Evolutionary conservation across 2,797 vertebrate species (phyloP), one percentile per base, ranked within the genome.

Genomic region (Tiaroga cobitis): DNA sequence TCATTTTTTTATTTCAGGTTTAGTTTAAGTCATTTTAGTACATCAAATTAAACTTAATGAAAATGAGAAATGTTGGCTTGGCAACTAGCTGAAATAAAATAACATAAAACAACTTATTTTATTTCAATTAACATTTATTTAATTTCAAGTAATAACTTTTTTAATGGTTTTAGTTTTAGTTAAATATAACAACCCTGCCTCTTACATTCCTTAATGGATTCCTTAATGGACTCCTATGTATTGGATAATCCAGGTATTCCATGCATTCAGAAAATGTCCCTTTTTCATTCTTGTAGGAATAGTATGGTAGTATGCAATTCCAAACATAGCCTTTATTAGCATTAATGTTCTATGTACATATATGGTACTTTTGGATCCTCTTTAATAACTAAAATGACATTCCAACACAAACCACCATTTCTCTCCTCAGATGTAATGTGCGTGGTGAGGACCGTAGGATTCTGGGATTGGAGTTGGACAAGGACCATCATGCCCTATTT

Each of bases 381-480:
- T 49, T 49, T 37, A 75, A 75, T 37, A 37, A 26, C 16, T 67
- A 18, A 51, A 49, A 26, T 82, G 19, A 5, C 51, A 59, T 41
- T 37, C 10, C 5, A 63, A 26, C 41, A 37, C 19, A 77, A 76
- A 54, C 24, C 5, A 8, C 11, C 8, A 8, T 59, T 85, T 80
- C 54, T 69, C 37, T 54, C 32, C 24, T 46, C 65, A 98, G 97
- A 91, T 98, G 97, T 87, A 94, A 93, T 32, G 92, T 95, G 72
- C 95, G 85, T 21, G 94, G 92, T 0, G 95, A 96, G 72, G 96
- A 97, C 86, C 86, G 95, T 46, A 94, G 93, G 86, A 94, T 98
- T 46, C 91, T 97, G 86, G 97, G 95, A 8, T 90, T 98, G 68
- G 95, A 97, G 93, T 59, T 98, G 93, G 97, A 98, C 89, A 93